Evolutionary conservation across 2,888 invertebrate genomes (phyloP).

Genomic region (Bruchidius siliquastri): DNA sequence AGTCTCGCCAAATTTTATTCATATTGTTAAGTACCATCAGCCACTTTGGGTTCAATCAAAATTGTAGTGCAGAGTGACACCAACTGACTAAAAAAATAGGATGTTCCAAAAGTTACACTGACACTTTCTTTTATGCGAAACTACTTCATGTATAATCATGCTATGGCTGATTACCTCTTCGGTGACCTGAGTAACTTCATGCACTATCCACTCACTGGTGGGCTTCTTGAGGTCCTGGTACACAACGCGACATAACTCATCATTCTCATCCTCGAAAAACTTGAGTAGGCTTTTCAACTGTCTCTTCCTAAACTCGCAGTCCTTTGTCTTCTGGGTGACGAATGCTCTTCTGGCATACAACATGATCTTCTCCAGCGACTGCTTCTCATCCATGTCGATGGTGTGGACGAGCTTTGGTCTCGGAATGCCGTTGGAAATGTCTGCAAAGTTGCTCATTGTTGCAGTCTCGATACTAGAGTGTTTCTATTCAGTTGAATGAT

Average conservation of each 20-base stretch:
- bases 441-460: not conserved
- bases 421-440: conserved; percentile 7
- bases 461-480: conserved; percentile 7
- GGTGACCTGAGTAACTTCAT: conserved; percentile 71
- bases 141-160: no score
- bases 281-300: conserved; percentile 37
- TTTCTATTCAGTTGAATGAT: not conserved
- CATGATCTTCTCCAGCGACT: conserved; percentile 16
- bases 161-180: conserved; percentile 57
- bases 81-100: no score
- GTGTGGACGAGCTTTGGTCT: conserved; percentile 14
- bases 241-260: conserved; percentile 69
- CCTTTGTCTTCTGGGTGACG: conserved; percentile 71
- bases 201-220: conserved; percentile 69
- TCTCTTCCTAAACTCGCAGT: conserved; percentile 70
- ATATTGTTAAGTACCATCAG: no score
- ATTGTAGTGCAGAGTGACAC: no score
- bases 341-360: conserved; percentile 57
- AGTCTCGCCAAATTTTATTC: no score
- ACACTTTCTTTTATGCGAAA: no score
- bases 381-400: conserved; percentile 6
- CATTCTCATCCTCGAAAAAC: conserved; percentile 65
- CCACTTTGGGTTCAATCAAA: no score
- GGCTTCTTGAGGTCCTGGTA: conserved; percentile 61
- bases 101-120: no score